Base-by-base conservation (phyloP, 2,888 invertebrate species). In the Pocota personata region DNA sequence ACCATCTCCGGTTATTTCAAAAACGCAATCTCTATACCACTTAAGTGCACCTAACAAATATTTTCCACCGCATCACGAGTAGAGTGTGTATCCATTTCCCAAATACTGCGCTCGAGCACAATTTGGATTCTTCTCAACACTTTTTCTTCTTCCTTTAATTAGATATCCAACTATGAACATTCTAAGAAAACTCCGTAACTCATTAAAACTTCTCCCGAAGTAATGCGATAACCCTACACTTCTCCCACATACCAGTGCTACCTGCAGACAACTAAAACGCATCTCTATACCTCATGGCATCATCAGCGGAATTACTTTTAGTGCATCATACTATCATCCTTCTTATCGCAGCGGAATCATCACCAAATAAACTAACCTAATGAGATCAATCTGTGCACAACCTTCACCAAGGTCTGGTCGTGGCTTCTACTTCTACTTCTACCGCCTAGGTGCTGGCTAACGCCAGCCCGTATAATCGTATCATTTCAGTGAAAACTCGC, bases 311-410 rank as follows among this genome's bases (percentile, higher is more conserved):
- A 76, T 71, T 27, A 21, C 57, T 76, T 19, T 35, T 40, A 50
- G 14, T 40, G 46, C 52, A 66, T 55, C 58, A 60, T 30, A 46
- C 52, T 48, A 66, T 66, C 64, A 71, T 55, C 52, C 21, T 60
- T 12, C 64, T 73, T 73, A 67, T 67, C 60, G 30, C 60, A 46
- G 27, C 35, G 52, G 46, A 83, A 78, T 72, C 82, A 83, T 67
- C 60, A 72, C 58, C 82, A 64, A 78, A 78, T 77, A 77, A 71
- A 77, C 71, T 66, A 52, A 78, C 78, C 58, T 83, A 78, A 83
- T 78, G 66, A 83, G 71, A 78, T 83, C 72, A 83, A 83, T 78
- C 78, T 83, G 57, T 43, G 46, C 35, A 58, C 58, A 82, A 82
- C 77, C 66, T 77, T 43, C 24, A 78, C 16, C 72, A 72, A 72